Evolutionary conservation across 2,113 vertebrate species (phyloP), one percentile per base, ranked within the genome.

Genomic region (Solea senegalensis): DNA sequence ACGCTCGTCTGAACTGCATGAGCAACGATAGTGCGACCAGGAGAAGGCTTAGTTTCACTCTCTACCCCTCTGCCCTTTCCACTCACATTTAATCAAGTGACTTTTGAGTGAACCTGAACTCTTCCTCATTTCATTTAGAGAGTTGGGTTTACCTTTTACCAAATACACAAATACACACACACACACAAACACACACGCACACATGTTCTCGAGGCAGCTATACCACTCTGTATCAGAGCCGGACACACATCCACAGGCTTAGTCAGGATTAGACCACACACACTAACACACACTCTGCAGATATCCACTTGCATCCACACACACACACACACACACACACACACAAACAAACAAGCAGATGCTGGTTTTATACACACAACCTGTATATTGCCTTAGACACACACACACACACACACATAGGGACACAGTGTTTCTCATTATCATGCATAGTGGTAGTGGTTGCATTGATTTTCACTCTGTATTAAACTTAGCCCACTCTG

Each of bases 401-500:
- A 54, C 73, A 46, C 65, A 46, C 64, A 43, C 59, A 54, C 73
- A 69, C 61, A 76, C 55, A 58, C 69, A 63, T 46, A 50, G 8
- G 69, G 16, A 43, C 69, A 69, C 61, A 27, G 58, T 46, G 68
- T 71, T 83, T 77, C 85, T 89, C 82, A 91, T 87, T 90, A 86
- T 82, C 75, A 89, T 88, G 86, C 88, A 85, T 74, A 85, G 86
- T 89, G 81, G 79, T 76, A 84, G 85, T 83, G 84, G 83, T 86
- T 85, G 71, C 83, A 90, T 88, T 84, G 86, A 91, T 87, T 91
- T 87, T 78, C 73, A 89, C 80, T 90, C 81, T 79, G 78, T 86
- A 83, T 90, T 88, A 84, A 89, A 88, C 74, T 73, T 82, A 81
- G 80, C 82, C 80, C 83, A 83, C 83, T 79, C 83, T 51, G 69